Evolutionary conservation across 1,140 invertebrate species (phyloP).

Genomic region (Whitmania pigra): DNA sequence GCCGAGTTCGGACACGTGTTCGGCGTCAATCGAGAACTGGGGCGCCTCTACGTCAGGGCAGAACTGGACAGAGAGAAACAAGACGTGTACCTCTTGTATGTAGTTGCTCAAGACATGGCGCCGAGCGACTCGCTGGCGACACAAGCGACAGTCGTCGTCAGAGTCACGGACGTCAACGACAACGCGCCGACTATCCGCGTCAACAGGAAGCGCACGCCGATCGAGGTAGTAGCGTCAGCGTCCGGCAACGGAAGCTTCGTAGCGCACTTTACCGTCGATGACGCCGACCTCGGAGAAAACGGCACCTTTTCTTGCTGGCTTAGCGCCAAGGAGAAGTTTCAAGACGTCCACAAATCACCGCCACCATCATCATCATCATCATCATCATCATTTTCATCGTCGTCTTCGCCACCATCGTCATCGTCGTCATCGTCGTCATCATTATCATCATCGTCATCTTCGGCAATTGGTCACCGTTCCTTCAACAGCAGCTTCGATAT

Average conservation of each 20-base stretch:
- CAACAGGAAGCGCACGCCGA: background rate
- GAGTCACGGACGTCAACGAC: constrained; percentile 25
- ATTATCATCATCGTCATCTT: no score
- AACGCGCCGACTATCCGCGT: constrained; percentile 19
- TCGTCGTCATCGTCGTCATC: no score
- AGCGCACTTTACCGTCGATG: constrained; percentile 21
- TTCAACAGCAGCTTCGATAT: constrained; percentile 15
- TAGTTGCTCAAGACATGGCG: constrained; percentile 15
- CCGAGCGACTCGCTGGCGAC: background rate
- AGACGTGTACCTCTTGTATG: constrained; percentile 14
- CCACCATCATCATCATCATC: no score
- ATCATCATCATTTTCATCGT: no score
- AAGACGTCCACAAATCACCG: no score
- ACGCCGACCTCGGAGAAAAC: constrained; percentile 20
- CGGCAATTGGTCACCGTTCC: no score
- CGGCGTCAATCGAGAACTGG: constrained; percentile 15
- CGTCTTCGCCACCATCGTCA: no score
- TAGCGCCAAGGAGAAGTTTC: background rate
- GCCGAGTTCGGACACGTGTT: constrained; percentile 18
- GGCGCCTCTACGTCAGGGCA: constrained; percentile 11
- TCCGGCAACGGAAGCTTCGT: constrained; percentile 18
- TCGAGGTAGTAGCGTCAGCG: background rate
- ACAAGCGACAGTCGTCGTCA: constrained; percentile 15
- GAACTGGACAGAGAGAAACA: constrained; percentile 22
- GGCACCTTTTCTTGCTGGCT: constrained; percentile 13